Evolutionary conservation across 1,140 invertebrate species (phyloP).

Genomic region (Drosophila setifemur): DNA sequence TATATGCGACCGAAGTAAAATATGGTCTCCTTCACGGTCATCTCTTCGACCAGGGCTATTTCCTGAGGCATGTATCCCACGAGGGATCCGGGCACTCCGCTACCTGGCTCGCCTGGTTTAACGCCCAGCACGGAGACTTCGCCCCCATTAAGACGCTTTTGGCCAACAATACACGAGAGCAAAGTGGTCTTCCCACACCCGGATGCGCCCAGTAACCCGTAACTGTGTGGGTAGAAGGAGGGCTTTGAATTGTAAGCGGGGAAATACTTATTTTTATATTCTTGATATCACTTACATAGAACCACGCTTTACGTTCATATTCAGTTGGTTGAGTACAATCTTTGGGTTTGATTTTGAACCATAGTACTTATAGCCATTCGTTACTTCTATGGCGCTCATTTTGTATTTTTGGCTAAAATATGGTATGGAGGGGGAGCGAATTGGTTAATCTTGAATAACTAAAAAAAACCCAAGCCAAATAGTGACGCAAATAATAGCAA

Average conservation of each 20-base stretch:
- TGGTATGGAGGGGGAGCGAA: no score
- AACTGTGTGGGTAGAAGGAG: conserved; percentile 84
- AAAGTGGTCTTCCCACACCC: conserved; percentile 94
- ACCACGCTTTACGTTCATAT: conserved; percentile 85
- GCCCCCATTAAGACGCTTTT: conserved; percentile 88
- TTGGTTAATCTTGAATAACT: no score
- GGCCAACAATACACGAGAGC: conserved; percentile 92
- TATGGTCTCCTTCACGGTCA: conserved; percentile 92
- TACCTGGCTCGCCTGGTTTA: conserved; percentile 87
- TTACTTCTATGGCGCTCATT: conserved; percentile 84
- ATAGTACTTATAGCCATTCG: conserved; percentile 85
- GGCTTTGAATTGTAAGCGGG: conserved; percentile 32
- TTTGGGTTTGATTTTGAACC: conserved; percentile 83
- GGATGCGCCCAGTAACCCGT: conserved; percentile 92
- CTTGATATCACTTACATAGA: conserved; percentile 85
- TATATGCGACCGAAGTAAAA: conserved; percentile 95
- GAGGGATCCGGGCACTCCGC: conserved; percentile 90
- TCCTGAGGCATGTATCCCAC: conserved; percentile 96
- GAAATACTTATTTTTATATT: no score
- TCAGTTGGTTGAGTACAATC: conserved; percentile 84
- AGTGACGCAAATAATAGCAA: no score
- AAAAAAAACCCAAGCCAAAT: no score
- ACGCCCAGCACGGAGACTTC: conserved; percentile 91
- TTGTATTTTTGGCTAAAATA: conserved; percentile 28
- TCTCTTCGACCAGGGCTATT: conserved; percentile 93